Base-by-base conservation (phyloP, 2,888 invertebrate species). In the Tipula unca region DNA sequence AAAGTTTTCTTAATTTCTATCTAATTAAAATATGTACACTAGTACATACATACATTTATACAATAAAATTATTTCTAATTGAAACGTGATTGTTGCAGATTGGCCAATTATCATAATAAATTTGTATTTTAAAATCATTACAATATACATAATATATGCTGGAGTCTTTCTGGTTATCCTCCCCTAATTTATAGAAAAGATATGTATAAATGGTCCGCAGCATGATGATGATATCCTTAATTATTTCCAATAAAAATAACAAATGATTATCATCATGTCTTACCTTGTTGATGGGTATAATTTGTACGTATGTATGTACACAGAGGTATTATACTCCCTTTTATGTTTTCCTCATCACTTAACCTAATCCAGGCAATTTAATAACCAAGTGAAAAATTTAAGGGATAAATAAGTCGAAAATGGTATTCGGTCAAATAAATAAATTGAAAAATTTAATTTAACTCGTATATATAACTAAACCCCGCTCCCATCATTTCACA, bases 331-430 rank as follows among this genome's bases (percentile, higher is more conserved):
- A 3, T 35, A 29, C 35, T 32, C 29, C 35, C 35, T 83, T 83
- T 32, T 35, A 48, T 83, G 32, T 83, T 83, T 82, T 83, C 29
- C 35, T 83, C 83, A 83, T 83, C 83, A 83, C 83, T 83, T 83
- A 83, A 83, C 32, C 17, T 83, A 83, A 83, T 83, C 17, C 83
- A 32, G 32, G 17, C 83, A 83, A 83, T 83, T 83, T 32, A 83
- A 32, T 83, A 69, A 20, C 83, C 29, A 82, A 14, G 29, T 83
- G 83, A 83, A 32, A 17, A 83, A 32, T 17, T 10, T 8, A 35
- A 10, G 83, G 83, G n/a, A 39, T 39, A 82, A 29, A 32, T 32
- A 69, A 69, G 32, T 83, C 83, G 83, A 83, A 32, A 83, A 69
- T 8, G 69, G 69, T 69, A 25, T 69, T 25, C 69, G 69, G 25